phyloP scores from a whole-genome alignment of 1,140 invertebrate genomes.

The Drosophila littoralis region DNA sequence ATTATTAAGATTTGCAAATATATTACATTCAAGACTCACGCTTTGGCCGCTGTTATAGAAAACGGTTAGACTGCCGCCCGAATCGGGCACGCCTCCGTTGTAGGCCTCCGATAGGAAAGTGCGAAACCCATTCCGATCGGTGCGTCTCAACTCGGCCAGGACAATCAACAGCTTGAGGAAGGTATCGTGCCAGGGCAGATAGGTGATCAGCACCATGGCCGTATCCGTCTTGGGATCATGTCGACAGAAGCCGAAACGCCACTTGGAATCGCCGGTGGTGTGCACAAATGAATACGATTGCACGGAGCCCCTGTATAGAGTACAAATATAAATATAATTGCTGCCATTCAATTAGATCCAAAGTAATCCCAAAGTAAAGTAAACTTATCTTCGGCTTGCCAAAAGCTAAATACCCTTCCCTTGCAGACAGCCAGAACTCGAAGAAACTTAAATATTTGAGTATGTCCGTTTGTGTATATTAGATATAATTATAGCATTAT shows the following conservation, averaged over 20 bases:
- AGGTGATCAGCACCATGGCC: constrained; percentile 92
- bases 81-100: constrained; percentile 87
- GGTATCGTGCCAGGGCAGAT: constrained; percentile 97
- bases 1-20: not conserved
- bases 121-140: constrained; percentile 81
- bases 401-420: not conserved
- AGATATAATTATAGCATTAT: constrained; percentile 3
- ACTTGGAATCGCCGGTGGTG: constrained; percentile 96
- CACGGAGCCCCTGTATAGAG: constrained; percentile 63
- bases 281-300: constrained; percentile 94
- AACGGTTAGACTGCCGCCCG: constrained; percentile 86
- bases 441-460: not conserved
- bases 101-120: constrained; percentile 89
- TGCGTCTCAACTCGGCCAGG: constrained; percentile 65
- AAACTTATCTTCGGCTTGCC: too few relatives aligned
- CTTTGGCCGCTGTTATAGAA: constrained; percentile 86
- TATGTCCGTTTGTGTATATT: not conserved
- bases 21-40: constrained; percentile 80
- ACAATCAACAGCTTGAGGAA: constrained; percentile 92
- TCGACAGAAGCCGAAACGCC: constrained; percentile 97
- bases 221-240: constrained; percentile 93
- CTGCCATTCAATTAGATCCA: too few relatives aligned
- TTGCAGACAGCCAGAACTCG: too few relatives aligned
- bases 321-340: not conserved
- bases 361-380: too few relatives aligned